Evolutionary conservation across 2,797 vertebrate species (phyloP).

Genomic region (Amblyraja radiata): DNA sequence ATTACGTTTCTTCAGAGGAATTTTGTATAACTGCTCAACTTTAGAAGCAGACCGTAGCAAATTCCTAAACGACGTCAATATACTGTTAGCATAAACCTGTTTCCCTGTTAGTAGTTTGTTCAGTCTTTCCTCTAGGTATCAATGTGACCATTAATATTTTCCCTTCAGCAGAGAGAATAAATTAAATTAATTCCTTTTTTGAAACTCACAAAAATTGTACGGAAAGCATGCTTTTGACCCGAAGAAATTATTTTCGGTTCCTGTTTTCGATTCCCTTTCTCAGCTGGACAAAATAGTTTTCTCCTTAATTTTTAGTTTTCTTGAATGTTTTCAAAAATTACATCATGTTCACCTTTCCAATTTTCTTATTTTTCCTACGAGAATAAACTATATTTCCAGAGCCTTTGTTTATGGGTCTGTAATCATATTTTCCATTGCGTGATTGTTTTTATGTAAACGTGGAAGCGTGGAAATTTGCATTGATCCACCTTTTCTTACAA

Average conservation of each 20-base stretch:
- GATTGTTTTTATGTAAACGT: background rate
- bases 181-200: background rate
- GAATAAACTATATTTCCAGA: background rate
- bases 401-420: background rate
- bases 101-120: background rate
- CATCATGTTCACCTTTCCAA: background rate
- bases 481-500: background rate
- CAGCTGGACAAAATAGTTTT: background rate
- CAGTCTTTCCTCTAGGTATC: background rate
- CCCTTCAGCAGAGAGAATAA: background rate
- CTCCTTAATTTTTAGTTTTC: background rate
- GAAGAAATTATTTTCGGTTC: background rate
- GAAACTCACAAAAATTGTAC: background rate
- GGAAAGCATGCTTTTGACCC: background rate
- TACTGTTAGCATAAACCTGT: too few relatives aligned
- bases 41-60: background rate
- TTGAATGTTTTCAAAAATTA: background rate
- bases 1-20: background rate
- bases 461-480: background rate
- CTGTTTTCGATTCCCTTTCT: background rate
- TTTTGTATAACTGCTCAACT: background rate
- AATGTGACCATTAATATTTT: background rate
- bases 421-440: background rate
- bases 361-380: conserved; percentile 12
- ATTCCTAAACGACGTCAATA: background rate